These are phyloP conservation scores for Echinometra lucunter DNA, from an alignment of 53 echinoderm and acorn worm species.

Conservation along the genomic window DNA sequence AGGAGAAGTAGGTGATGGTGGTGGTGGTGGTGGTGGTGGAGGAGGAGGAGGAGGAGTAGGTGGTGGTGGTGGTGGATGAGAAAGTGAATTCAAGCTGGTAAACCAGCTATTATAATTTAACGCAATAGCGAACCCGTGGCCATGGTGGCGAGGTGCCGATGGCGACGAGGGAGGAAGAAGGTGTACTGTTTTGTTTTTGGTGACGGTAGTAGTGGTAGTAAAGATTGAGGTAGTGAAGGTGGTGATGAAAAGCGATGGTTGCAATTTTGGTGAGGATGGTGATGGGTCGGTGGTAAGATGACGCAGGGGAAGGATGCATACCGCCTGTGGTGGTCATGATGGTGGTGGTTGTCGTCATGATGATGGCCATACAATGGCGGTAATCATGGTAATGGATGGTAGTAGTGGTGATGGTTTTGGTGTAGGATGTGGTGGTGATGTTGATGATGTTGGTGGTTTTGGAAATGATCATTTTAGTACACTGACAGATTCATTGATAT, in stretches of 20 bases:
- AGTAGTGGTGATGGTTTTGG: neutral
- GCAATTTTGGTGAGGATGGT: neutral
- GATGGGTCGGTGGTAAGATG: neutral
- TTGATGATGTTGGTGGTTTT: neutral
- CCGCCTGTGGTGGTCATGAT: neutral
- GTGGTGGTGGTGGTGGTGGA: neutral
- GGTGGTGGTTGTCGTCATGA: no score
- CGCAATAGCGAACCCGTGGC: no score
- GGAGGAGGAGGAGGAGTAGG: neutral
- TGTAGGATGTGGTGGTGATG: neutral
- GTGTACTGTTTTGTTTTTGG: neutral
- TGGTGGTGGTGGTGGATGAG: neutral
- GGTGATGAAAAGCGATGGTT: neutral
- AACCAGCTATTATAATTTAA: no score
- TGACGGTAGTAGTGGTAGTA: neutral
- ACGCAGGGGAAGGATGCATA: neutral
- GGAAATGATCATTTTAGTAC: no score
- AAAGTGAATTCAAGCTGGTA: no score
- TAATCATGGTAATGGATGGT: neutral
- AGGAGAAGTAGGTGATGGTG: neutral
- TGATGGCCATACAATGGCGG: neutral
- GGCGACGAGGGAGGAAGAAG: no score
- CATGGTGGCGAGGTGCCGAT: no score
- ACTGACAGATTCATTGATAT: no score
- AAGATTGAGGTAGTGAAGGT: neutral